Percentiles rank a stretch among this genome's conserved stretches.
These are phyloP conservation scores for Eriocheir sinensis DNA, from an alignment of 1,140 invertebrate species.

Conservation along the genomic window DNA sequence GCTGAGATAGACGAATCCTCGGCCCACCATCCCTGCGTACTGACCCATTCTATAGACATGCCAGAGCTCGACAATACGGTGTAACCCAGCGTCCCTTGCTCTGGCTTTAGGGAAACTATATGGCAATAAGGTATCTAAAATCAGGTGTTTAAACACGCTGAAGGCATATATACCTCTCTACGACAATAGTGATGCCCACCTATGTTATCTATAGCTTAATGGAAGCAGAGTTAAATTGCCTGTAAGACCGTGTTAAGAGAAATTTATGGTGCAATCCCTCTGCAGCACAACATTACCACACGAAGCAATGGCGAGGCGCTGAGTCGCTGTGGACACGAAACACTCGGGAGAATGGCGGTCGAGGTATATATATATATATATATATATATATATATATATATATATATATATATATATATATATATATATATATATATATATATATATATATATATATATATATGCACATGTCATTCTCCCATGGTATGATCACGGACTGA, in stretches of 20 bases:
- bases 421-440: conserved; percentile 45
- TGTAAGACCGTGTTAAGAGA: background rate
- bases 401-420: background rate
- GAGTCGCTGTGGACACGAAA: background rate
- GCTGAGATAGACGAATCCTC: too few relatives aligned
- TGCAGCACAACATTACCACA: background rate
- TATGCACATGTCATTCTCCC: background rate
- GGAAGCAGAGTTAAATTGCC: background rate
- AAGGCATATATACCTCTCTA: too few relatives aligned
- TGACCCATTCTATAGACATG: too few relatives aligned
- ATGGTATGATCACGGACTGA: too few relatives aligned
- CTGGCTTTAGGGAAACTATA: too few relatives aligned
- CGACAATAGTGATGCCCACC: background rate
- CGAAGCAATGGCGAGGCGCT: background rate
- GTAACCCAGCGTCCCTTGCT: too few relatives aligned
- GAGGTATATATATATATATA: background rate
- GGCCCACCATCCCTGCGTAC: too few relatives aligned
- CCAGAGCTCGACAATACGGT: too few relatives aligned
- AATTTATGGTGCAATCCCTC: conserved; percentile 1
- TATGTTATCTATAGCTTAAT: background rate
- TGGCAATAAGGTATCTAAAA: too few relatives aligned
- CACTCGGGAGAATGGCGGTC: background rate
- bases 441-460: conserved; percentile 45
- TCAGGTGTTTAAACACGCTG: too few relatives aligned
- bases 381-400: too few relatives aligned